These are phyloP conservation scores for Ivindomyrus marchei DNA, from an alignment of 2,113 vertebrate genomes.

Conservation along the genomic window DNA sequence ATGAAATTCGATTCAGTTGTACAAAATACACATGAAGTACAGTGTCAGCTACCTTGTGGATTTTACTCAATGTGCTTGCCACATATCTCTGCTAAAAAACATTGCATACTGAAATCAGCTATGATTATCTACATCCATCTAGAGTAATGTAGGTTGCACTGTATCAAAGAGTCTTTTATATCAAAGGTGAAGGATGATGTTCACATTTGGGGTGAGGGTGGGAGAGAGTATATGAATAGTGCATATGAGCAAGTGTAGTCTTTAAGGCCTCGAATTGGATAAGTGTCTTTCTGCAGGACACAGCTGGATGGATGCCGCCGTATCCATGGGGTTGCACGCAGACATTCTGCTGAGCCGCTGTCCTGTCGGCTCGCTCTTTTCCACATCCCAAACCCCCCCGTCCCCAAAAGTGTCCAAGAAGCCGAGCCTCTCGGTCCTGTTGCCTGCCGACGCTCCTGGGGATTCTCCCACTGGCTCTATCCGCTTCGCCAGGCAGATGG, in stretches of 20 bases:
- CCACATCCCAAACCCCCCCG: background rate
- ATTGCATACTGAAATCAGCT: constrained; percentile 52
- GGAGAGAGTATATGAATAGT: constrained; percentile 11
- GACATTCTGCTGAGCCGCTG: background rate
- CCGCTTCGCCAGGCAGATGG: background rate
- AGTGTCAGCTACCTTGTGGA: constrained; percentile 68
- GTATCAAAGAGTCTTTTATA: constrained; percentile 27
- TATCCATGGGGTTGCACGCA: background rate
- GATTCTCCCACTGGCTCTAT: background rate
- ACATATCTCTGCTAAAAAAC: constrained; percentile 44
- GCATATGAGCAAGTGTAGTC: constrained; percentile 20
- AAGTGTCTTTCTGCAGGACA: background rate
- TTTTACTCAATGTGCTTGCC: constrained; percentile 47
- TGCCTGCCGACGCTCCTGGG: background rate
- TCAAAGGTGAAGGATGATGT: background rate
- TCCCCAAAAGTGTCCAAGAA: background rate
- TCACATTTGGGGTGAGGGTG: background rate
- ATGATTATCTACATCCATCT: constrained; percentile 59
- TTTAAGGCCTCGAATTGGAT: constrained; percentile 22
- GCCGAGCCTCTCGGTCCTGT: background rate
- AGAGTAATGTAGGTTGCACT: constrained; percentile 40
- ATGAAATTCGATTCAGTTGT: constrained; percentile 65
- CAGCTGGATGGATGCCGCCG: background rate
- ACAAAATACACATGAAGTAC: constrained; percentile 60
- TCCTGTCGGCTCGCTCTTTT: background rate